A percentile compares a stretch with the other conserved stretches of the same genome.
Conservation (phyloP, 1,140 invertebrate species). For the Alviniconcha marisindica region DNA sequence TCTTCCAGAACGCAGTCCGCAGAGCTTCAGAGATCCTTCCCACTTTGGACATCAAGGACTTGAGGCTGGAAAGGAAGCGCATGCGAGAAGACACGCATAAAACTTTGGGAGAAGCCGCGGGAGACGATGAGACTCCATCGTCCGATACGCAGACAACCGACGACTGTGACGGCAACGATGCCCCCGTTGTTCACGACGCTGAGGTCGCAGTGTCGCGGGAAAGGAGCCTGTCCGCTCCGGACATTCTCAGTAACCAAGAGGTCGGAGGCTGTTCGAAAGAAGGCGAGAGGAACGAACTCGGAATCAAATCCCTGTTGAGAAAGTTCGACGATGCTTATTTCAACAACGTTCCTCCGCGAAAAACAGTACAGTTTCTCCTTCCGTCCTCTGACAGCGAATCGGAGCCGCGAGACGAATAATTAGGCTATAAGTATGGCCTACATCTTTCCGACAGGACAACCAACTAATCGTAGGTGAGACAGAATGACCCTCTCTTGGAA, state of each 20-base stretch:
- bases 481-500: too few relatives aligned
- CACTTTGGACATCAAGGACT: not conserved
- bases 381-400: not conserved
- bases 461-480: too few relatives aligned
- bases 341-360: not conserved
- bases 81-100: not conserved
- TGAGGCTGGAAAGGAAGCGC: not conserved
- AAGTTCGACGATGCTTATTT: not conserved
- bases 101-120: not conserved
- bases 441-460: too few relatives aligned
- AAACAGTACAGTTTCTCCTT: not conserved
- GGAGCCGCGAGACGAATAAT: too few relatives aligned
- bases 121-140: not conserved
- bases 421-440: too few relatives aligned
- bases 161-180: not conserved
- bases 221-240: not conserved
- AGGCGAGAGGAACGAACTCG: not conserved
- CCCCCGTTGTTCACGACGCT: not conserved
- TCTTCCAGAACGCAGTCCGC: too few relatives aligned
- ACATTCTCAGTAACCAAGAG: not conserved
- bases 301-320: not conserved
- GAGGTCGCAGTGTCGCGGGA: not conserved
- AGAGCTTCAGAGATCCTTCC: not conserved
- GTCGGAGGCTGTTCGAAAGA: not conserved
- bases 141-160: too few relatives aligned